These are phyloP conservation scores for Charina bottae DNA, from an alignment of 2,113 vertebrate species.

Conservation along the genomic window DNA sequence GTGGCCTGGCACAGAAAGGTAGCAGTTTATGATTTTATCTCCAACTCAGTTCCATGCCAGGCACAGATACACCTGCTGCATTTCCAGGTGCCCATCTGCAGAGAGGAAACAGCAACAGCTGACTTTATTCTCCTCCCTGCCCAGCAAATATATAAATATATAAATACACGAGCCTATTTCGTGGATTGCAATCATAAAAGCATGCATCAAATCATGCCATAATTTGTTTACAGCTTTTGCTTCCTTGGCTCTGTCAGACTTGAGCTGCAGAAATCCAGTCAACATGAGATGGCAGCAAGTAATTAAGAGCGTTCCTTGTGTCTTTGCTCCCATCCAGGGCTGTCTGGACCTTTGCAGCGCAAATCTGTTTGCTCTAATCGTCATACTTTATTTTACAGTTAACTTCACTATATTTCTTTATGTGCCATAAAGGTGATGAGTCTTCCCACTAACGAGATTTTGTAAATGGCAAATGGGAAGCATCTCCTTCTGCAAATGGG, in stretches of 20 bases:
- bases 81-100: not conserved
- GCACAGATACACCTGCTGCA: not conserved
- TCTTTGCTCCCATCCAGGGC: not conserved
- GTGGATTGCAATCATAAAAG: not conserved
- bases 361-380: not conserved
- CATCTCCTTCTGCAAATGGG: constrained; percentile 31
- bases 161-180: not conserved
- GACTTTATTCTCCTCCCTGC: not conserved
- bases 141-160: constrained; percentile 1
- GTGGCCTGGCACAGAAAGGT: not conserved
- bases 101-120: not conserved
- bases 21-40: too few species aligned
- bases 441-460: constrained; percentile 39
- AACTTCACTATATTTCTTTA: constrained; percentile 16
- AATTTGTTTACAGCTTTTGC: not conserved
- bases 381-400: constrained; percentile 32
- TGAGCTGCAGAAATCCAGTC: not conserved
- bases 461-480: constrained; percentile 40
- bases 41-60: not conserved
- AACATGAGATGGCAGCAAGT: not conserved
- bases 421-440: constrained; percentile 9
- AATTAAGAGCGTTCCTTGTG: not conserved
- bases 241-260: not conserved
- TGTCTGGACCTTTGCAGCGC: constrained; percentile 12
- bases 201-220: not conserved